phyloP scores from a whole-genome alignment of 2,797 vertebrate species.

The Lagodon rhomboides region DNA sequence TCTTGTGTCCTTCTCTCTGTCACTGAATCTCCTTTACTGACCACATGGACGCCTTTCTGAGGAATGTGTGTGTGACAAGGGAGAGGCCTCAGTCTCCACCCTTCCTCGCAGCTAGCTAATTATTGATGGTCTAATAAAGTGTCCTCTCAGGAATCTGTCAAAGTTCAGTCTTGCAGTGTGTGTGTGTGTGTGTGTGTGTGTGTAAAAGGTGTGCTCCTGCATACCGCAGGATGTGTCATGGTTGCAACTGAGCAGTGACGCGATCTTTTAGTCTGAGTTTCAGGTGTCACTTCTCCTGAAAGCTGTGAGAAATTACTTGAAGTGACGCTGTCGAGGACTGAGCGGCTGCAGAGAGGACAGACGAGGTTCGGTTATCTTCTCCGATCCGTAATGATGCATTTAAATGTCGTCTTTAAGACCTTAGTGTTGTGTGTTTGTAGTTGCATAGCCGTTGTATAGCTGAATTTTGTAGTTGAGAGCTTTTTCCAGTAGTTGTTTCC shows the following conservation, averaged over 20 bases:
- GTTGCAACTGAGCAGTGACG: conserved; percentile 42
- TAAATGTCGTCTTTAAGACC: background rate
- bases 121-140: conserved; percentile 69
- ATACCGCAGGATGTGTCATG: conserved; percentile 51
- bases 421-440: background rate
- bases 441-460: too few species aligned
- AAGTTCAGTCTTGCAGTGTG: conserved; percentile 68
- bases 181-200: conserved; percentile 35
- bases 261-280: conserved; percentile 32
- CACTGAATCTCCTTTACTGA: background rate
- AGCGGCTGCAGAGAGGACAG: conserved; percentile 32
- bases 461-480: background rate
- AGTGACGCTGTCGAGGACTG: conserved; percentile 46
- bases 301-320: conserved; percentile 32
- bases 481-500: background rate
- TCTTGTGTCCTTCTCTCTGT: background rate
- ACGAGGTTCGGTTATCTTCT: conserved; percentile 67
- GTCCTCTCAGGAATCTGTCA: conserved; percentile 64
- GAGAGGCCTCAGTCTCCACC: conserved; percentile 48
- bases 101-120: conserved; percentile 70
- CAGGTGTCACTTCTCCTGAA: conserved; percentile 42
- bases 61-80: conserved; percentile 47
- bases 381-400: conserved; percentile 5
- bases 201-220: conserved; percentile 38
- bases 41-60: conserved; percentile 21